Evolutionary conservation across 2,113 vertebrate species (phyloP).

Genomic region (Sinocyclocheilus anshuiensis): DNA sequence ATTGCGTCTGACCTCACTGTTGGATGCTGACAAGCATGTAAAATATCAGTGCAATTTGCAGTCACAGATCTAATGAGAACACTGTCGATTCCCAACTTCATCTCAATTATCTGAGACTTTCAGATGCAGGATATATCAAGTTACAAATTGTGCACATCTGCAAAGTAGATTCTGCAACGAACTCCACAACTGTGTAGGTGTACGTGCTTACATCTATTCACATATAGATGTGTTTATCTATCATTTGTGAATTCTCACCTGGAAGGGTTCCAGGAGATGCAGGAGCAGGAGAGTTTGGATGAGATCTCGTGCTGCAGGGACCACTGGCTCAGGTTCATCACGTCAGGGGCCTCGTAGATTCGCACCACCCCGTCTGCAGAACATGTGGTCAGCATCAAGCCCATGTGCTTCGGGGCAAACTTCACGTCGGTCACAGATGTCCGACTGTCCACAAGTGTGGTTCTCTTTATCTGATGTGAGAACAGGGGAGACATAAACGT

Average conservation of each 20-base stretch:
- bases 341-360: conserved; percentile 95
- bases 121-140: neutral
- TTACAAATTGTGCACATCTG: neutral
- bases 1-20: neutral
- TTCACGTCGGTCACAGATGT: conserved; percentile 98
- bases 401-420: conserved; percentile 98
- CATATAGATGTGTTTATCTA: neutral
- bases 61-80: neutral
- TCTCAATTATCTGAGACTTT: neutral
- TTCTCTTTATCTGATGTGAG: conserved; percentile 89
- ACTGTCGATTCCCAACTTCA: neutral
- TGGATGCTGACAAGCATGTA: neutral
- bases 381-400: conserved; percentile 96
- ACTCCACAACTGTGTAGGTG: neutral
- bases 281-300: conserved; percentile 95
- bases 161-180: too few relatives aligned
- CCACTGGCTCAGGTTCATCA: conserved; percentile 99
- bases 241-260: conserved; percentile 74
- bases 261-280: conserved; percentile 99
- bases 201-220: neutral
- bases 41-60: neutral
- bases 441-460: conserved; percentile 95
- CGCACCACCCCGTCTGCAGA: conserved; percentile 95
- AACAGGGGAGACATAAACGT: neutral
- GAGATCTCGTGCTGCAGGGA: conserved; percentile 97